Conservation (phyloP, 2,797 vertebrate genomes). For the Mormyrus proboscirostris region DNA sequence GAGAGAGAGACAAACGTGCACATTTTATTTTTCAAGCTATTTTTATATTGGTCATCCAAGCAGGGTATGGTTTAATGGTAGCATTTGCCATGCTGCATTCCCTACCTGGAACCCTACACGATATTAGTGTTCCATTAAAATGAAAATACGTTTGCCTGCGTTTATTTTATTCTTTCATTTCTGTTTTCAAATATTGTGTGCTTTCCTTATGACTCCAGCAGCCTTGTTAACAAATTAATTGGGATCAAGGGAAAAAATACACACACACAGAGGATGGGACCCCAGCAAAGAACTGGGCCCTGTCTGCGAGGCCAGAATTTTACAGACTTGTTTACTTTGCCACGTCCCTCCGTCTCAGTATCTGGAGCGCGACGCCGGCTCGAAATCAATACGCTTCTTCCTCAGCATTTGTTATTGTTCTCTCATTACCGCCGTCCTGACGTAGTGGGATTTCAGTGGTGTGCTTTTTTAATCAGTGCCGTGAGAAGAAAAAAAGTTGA, state of each 20-base stretch:
- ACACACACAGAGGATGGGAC: slow-evolving; percentile 34
- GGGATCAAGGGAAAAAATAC: slow-evolving; percentile 43
- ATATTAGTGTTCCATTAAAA: not conserved
- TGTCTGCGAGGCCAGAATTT: slow-evolving; percentile 14
- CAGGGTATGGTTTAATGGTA: not conserved
- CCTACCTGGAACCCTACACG: slow-evolving; percentile 5
- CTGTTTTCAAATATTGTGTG: slow-evolving; percentile 35
- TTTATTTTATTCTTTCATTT: slow-evolving; percentile 28
- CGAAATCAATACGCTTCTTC: not conserved
- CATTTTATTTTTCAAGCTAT: slow-evolving; percentile 5
- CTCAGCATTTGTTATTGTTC: not conserved
- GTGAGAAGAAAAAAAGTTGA: not conserved
- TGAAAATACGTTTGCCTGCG: not conserved
- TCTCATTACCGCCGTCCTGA: not conserved
- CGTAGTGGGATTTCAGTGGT: not conserved
- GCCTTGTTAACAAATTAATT: slow-evolving; percentile 49
- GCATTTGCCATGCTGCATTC: not conserved
- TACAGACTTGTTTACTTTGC: slow-evolving; percentile 22
- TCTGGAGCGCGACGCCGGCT: not conserved
- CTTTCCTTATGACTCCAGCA: slow-evolving; percentile 37
- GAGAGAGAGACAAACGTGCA: not conserved
- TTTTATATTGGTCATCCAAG: not conserved
- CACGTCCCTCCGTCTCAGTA: not conserved
- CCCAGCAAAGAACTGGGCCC: slow-evolving; percentile 21
- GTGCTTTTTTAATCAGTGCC: not conserved